Evolutionary conservation across 2,888 invertebrate genomes (phyloP), one percentile per base, ranked within the genome.

Genomic region (Callinectes sapidus): DNA sequence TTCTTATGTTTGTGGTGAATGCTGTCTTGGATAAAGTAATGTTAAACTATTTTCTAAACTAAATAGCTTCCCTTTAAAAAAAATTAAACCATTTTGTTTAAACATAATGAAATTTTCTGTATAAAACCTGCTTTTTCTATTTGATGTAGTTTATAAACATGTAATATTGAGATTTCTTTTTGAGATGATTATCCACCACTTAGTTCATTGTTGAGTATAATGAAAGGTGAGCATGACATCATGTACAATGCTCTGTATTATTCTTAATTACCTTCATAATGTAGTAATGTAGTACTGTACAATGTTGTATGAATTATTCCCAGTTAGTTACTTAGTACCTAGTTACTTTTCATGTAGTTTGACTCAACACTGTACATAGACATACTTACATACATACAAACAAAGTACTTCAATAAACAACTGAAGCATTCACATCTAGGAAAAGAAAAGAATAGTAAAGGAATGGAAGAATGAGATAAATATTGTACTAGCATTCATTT

Each of bases 21-120:
- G 35, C 35, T 81, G 81, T 81, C 16, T 35, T 81, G 13, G 14
- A 18, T 81, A 32, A 81, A 81, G 10, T 81, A 3, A 23, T 61
- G 32, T 13, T 81, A 32, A 81, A 81, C 32, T 18, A 1, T 81
- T 81, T 16, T 81, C 35, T 35, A 81, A 81, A 81, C 35, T 10
- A 81, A 14, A 81, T 8, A 81, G 81, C 81, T 81, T 81, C 32
- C 81, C 81, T 35, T 35, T 81, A 81, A 81, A 81, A 32, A 35
- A 32, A 35, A 32, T 81, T 81, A 35, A 81, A 81, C 28, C 28
- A 3, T 28, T n/a, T 28, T 28, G 13, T 81, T 16, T 81, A 81
- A 81, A 81, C n/a, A 35, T 81, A 32, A 2, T n/a, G n/a, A 87
- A 48, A 87, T 3, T 48, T 54, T 54, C n/a, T 54, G 14, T 48